Evolutionary conservation across 2,797 vertebrate species (phyloP).

Genomic region (Meda fulgida): DNA sequence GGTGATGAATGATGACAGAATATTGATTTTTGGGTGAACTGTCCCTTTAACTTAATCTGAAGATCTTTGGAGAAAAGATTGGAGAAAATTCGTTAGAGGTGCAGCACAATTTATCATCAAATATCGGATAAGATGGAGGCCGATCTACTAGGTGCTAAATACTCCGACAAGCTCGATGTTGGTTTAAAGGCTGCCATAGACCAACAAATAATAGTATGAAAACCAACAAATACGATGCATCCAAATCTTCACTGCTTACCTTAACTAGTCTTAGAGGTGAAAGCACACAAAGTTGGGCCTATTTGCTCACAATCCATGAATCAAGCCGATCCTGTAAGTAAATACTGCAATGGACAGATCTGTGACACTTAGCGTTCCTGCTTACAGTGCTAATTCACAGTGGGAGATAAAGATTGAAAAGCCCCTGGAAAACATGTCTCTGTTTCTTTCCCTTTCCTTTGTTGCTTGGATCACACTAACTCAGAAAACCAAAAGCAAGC

Average conservation of each 20-base stretch:
- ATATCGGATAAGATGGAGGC: not conserved
- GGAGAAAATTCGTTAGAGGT: not conserved
- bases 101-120: not conserved
- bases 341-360: conserved; percentile 18
- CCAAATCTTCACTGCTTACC: not conserved
- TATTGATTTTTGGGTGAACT: not conserved
- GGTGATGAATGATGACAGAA: not conserved
- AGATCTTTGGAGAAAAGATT: not conserved
- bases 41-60: not conserved
- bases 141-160: not conserved
- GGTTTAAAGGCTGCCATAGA: not conserved
- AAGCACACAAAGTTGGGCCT: not conserved
- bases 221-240: not conserved
- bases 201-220: not conserved
- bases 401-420: not conserved
- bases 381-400: conserved; percentile 3
- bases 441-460: not conserved
- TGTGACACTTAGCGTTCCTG: not conserved
- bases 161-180: not conserved
- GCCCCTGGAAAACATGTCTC: not conserved
- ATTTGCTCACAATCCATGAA: conserved; percentile 8
- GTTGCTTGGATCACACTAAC: not conserved
- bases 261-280: not conserved
- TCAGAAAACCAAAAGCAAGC: conserved; percentile 1
- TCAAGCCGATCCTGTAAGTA: not conserved